Evolutionary conservation across 2,797 vertebrate genomes (phyloP).

Genomic region (Meda fulgida): DNA sequence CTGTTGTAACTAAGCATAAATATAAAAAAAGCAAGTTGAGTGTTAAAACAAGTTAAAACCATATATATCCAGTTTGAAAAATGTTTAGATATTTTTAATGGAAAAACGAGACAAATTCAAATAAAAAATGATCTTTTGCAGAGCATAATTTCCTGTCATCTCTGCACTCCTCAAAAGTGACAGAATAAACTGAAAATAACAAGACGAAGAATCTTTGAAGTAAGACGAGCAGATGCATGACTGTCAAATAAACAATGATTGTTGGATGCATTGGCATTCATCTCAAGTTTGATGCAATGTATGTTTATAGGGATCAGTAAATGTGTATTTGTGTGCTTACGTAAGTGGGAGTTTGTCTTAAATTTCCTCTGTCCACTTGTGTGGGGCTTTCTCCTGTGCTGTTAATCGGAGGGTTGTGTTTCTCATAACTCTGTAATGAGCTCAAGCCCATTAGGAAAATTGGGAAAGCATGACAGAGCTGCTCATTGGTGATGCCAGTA

Average conservation of each 20-base stretch:
- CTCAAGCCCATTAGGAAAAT: slow-evolving; percentile 67
- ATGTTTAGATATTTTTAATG: neutral
- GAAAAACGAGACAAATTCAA: neutral
- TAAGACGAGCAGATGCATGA: slow-evolving; percentile 24
- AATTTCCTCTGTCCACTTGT: slow-evolving; percentile 36
- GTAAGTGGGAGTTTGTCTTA: slow-evolving; percentile 22
- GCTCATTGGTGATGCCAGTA: slow-evolving; percentile 48
- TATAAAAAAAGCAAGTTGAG: neutral
- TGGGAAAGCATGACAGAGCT: slow-evolving; percentile 65
- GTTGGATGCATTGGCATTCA: neutral
- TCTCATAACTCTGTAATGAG: slow-evolving; percentile 58
- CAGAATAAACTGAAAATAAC: neutral
- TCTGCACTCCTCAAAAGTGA: neutral
- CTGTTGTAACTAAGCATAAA: neutral
- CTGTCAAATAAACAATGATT: slow-evolving; percentile 4
- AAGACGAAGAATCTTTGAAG: neutral
- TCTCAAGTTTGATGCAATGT: neutral
- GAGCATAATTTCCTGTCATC: neutral
- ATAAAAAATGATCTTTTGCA: neutral
- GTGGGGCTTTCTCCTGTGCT: slow-evolving; percentile 32
- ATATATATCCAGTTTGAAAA: neutral
- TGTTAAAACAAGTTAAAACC: neutral
- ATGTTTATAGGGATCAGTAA: neutral
- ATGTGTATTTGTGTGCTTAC: slow-evolving; percentile 21
- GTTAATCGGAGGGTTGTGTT: slow-evolving; percentile 49